phyloP scores from a whole-genome alignment of 2,888 invertebrate species.

The Trissolcus brochymenae region DNA sequence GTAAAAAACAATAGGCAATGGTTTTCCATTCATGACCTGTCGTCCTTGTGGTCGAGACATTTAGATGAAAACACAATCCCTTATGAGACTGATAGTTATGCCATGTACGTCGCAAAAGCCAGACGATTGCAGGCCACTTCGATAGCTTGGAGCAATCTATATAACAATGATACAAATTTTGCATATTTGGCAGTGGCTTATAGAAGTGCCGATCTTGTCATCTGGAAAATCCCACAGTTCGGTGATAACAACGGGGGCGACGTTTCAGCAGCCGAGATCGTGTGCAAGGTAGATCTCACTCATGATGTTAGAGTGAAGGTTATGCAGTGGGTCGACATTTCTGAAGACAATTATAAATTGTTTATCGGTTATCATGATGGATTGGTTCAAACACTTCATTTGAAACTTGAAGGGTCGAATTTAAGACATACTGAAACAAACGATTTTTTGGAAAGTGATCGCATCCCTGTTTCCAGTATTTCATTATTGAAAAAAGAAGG shows the following conservation, averaged over 20 bases:
- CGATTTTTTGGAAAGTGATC: conserved; percentile 39
- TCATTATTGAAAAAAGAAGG: conserved; percentile 44
- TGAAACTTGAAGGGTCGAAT: conserved; percentile 22
- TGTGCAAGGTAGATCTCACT: conserved; percentile 56
- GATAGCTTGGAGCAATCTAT: conserved; percentile 68
- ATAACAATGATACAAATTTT: conserved; percentile 52
- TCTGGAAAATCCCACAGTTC: conserved; percentile 66
- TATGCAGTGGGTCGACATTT: conserved; percentile 65
- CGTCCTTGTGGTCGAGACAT: conserved; percentile 57
- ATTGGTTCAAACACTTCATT: conserved; percentile 61
- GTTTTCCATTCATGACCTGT: conserved; percentile 66
- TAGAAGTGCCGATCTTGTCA: conserved; percentile 66
- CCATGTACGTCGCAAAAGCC: conserved; percentile 52
- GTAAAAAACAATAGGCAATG: conserved; percentile 65
- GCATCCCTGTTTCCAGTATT: conserved; percentile 61
- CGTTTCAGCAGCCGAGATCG: conserved; percentile 52
- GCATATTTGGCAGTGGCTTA: conserved; percentile 68
- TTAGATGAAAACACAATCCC: conserved; percentile 52
- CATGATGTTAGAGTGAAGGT: conserved; percentile 60
- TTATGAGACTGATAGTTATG: conserved; percentile 6
- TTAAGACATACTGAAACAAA: conserved; percentile 36
- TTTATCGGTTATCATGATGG: conserved; percentile 69
- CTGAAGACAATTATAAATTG: conserved; percentile 59
- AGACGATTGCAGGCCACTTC: conserved; percentile 64
- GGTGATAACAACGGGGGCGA: conserved; percentile 37